Evolutionary conservation across 2,113 vertebrate genomes (phyloP).

Genomic region (Cariama cristata): DNA sequence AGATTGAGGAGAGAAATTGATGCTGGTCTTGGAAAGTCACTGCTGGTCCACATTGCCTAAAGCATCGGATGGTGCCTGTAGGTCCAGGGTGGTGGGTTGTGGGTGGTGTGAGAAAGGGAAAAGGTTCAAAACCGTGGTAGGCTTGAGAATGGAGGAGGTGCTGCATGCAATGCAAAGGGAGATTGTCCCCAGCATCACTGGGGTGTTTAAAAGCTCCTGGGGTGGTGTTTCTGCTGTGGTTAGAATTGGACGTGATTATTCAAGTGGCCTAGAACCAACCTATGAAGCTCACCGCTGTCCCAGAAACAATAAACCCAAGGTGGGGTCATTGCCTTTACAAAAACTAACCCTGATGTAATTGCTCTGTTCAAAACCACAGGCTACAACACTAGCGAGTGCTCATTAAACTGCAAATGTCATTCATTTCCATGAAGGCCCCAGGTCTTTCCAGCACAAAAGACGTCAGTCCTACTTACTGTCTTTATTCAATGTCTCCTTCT

Average conservation of each 20-base stretch:
- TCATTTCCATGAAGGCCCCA: neutral
- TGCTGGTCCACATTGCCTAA: accelerated
- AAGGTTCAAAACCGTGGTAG: neutral
- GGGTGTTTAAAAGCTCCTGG: neutral
- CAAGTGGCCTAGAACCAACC: neutral
- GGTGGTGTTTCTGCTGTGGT: neutral
- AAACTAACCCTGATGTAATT: accelerated
- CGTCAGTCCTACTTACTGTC: neutral
- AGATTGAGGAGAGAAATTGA: neutral
- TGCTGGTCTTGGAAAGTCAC: neutral
- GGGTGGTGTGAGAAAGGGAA: accelerated
- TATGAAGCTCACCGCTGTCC: neutral
- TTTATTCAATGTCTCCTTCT: neutral
- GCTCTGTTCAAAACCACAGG: neutral
- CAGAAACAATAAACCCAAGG: neutral
- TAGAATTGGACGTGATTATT: neutral
- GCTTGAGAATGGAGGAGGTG: neutral
- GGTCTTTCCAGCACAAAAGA: neutral
- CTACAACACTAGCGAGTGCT: neutral
- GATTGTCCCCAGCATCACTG: neutral
- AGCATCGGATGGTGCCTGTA: neutral
- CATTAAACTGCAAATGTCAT: neutral
- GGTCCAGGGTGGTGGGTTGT: neutral
- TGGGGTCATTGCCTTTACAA: neutral
- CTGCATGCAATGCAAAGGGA: neutral